Percentiles rank a stretch among this genome's conserved stretches.
phyloP scores from a whole-genome alignment of 2,797 vertebrate genomes.

The Bufotes viridis region DNA sequence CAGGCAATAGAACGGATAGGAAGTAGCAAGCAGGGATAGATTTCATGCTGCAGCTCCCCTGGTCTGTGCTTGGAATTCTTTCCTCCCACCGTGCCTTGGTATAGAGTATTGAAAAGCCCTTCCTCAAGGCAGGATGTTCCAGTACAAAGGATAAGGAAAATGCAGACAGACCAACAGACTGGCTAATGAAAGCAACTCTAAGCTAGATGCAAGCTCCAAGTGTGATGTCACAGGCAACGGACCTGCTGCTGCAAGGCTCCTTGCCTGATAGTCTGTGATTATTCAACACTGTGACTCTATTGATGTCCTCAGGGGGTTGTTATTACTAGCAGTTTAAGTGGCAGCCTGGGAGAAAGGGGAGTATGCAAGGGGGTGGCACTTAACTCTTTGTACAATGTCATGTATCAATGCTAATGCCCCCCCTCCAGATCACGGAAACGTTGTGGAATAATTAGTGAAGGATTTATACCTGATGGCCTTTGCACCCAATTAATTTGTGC shows the following conservation, averaged over 20 bases:
- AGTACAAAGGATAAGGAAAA: slow-evolving; percentile 28
- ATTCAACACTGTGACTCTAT: slow-evolving; percentile 64
- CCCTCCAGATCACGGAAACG: background rate
- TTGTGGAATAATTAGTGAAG: background rate
- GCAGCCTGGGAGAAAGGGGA: slow-evolving; percentile 19
- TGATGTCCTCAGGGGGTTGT: slow-evolving; percentile 64
- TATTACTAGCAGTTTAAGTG: slow-evolving; percentile 65
- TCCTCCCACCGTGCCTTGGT: slow-evolving; percentile 51
- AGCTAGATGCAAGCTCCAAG: slow-evolving; percentile 62
- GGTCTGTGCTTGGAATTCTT: slow-evolving; percentile 40
- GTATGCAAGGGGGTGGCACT: background rate
- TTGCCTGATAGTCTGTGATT: slow-evolving; percentile 66
- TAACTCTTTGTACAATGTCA: background rate
- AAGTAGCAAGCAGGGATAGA: slow-evolving; percentile 71
- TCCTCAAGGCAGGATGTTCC: slow-evolving; percentile 52
- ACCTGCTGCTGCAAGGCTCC: slow-evolving; percentile 65
- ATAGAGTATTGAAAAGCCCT: slow-evolving; percentile 53
- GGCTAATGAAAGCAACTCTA: slow-evolving; percentile 45
- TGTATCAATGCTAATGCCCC: background rate
- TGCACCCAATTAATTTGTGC: background rate
- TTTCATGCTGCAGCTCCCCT: slow-evolving; percentile 70
- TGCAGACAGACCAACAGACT: slow-evolving; percentile 45
- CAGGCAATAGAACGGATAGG: slow-evolving; percentile 71
- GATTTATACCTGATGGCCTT: background rate
- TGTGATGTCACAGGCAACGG: slow-evolving; percentile 69